Evolutionary conservation across 2,113 vertebrate genomes (phyloP).

Genomic region (Sebastes fasciatus): DNA sequence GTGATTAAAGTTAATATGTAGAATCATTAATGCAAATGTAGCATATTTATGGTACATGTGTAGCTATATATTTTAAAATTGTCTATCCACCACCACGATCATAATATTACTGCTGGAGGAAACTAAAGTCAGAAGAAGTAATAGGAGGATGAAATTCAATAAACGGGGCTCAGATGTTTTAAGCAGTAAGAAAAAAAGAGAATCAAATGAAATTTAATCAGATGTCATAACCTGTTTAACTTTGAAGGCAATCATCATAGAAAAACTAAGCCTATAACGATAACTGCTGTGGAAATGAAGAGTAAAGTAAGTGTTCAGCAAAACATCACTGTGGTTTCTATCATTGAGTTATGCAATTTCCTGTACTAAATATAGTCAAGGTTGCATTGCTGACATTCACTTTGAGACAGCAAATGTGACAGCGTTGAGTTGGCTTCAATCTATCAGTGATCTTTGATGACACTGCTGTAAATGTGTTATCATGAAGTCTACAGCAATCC

Average conservation of each 20-base stretch:
- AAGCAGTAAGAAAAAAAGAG: background rate
- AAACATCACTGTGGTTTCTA: background rate
- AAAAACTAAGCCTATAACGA: background rate
- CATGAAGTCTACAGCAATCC: background rate
- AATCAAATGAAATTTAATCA: background rate
- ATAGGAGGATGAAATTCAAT: background rate
- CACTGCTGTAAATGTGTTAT: slow-evolving; percentile 21
- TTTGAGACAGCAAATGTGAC: background rate
- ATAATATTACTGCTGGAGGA: background rate
- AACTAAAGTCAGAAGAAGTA: background rate
- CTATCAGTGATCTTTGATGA: slow-evolving; percentile 24
- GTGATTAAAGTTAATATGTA: background rate
- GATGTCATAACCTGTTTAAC: background rate
- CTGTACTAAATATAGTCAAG: background rate
- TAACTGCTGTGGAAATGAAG: background rate
- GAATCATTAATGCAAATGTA: background rate
- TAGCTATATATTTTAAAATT: background rate
- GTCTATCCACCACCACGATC: background rate
- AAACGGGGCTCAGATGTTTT: background rate
- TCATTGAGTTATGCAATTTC: slow-evolving; percentile 1
- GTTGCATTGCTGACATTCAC: background rate
- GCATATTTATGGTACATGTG: background rate
- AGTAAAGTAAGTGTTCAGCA: background rate
- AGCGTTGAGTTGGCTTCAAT: slow-evolving; percentile 9
- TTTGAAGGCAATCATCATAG: background rate